Evolutionary conservation across 2,113 vertebrate species (phyloP).

Genomic region (Chaetodon auriga): DNA sequence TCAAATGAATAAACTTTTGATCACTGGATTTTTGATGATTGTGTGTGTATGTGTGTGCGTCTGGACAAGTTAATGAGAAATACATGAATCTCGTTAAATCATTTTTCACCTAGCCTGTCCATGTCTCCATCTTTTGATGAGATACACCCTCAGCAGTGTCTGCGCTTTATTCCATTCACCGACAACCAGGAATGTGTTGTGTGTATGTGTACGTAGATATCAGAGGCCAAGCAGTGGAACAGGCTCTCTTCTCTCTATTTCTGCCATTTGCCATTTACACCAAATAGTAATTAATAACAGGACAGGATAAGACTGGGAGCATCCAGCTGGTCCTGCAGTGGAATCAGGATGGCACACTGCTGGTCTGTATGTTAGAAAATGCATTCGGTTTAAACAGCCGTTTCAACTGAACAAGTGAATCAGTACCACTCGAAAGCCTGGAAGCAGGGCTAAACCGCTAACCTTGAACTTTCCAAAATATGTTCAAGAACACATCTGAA

Average conservation of each 20-base stretch:
- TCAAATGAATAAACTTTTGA: slow-evolving; percentile 15
- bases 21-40: not conserved
- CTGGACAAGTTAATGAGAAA: slow-evolving; percentile 33
- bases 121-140: slow-evolving; percentile 30
- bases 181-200: slow-evolving; percentile 12
- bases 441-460: not conserved
- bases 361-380: not conserved
- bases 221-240: slow-evolving; percentile 12
- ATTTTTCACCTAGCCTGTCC: slow-evolving; percentile 45
- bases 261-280: slow-evolving; percentile 88
- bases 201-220: slow-evolving; percentile 3
- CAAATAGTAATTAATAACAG: slow-evolving; percentile 97
- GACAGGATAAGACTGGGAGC: slow-evolving; percentile 82
- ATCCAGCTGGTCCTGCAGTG: not conserved
- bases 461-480: not conserved
- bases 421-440: not conserved
- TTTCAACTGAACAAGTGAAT: no score
- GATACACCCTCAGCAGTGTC: not conserved
- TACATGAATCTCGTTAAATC: slow-evolving; percentile 22
- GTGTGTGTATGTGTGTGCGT: not conserved
- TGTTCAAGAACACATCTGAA: not conserved
- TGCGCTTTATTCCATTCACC: slow-evolving; percentile 9
- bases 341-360: slow-evolving; percentile 24
- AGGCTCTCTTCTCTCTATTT: not conserved
- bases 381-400: no score